These are phyloP conservation scores for Notocelia uddmanniana DNA, from an alignment of 2,888 invertebrate genomes.

Conservation along the genomic window DNA sequence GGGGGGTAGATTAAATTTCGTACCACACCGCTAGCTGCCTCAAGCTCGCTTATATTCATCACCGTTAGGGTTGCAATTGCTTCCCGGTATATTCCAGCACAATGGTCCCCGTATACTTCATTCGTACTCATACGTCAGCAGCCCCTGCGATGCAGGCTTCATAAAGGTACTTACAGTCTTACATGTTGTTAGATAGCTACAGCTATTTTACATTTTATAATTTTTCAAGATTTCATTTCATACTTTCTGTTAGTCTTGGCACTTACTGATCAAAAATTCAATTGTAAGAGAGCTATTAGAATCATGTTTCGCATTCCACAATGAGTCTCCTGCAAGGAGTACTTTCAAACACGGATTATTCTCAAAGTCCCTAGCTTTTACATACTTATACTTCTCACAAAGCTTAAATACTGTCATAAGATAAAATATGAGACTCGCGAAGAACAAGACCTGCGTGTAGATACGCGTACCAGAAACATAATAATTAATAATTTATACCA, in stretches of 20 bases:
- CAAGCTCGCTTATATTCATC: slow-evolving; percentile 78
- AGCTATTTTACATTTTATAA: not conserved
- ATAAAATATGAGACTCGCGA: no score
- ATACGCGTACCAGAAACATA: no score
- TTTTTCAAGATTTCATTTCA: slow-evolving; percentile 13
- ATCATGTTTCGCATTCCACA: no score
- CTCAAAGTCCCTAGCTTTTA: no score
- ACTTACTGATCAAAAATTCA: no score
- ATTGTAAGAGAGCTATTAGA: no score
- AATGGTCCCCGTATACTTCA: slow-evolving; percentile 49
- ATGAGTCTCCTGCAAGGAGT: no score
- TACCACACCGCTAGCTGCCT: slow-evolving; percentile 72
- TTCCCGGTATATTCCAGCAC: slow-evolving; percentile 66
- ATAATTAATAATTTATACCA: no score
- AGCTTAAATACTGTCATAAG: no score
- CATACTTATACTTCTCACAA: no score
- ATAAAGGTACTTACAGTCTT: not conserved
- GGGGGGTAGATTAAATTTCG: slow-evolving; percentile 83
- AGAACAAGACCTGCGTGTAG: no score
- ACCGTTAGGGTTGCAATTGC: slow-evolving; percentile 76
- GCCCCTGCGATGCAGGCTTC: slow-evolving; percentile 24
- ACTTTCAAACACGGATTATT: no score
- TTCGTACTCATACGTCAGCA: slow-evolving; percentile 8
- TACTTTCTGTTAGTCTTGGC: not conserved
- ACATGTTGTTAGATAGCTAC: slow-evolving; percentile 15